phyloP scores from a whole-genome alignment of 2,797 vertebrate species.

The Enteromius anoplus region DNA sequence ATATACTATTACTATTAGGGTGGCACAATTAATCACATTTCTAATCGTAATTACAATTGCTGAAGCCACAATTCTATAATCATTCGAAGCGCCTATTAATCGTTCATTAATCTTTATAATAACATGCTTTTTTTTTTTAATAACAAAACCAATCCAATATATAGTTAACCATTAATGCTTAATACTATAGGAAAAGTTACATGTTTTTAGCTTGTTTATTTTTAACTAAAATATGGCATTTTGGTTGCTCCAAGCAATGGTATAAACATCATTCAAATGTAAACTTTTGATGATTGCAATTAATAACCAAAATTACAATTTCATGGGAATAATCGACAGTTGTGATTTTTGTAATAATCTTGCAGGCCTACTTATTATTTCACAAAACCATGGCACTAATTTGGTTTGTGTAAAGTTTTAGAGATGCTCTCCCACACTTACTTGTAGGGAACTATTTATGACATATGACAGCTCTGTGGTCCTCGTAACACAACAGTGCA shows the following conservation, averaged over 20 bases:
- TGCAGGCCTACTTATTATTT: background rate
- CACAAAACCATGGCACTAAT: background rate
- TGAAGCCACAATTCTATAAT: too few relatives aligned
- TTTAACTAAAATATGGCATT: background rate
- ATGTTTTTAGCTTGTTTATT: background rate
- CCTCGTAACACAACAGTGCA: background rate
- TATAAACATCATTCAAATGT: background rate
- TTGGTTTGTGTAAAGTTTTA: background rate
- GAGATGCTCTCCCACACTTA: background rate
- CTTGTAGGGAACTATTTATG: background rate
- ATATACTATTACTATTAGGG: background rate
- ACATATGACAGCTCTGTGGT: background rate
- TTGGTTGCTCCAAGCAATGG: background rate
- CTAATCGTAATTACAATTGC: too few relatives aligned
- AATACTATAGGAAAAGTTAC: background rate
- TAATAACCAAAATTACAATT: background rate
- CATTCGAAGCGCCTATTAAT: too few relatives aligned
- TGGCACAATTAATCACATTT: too few relatives aligned
- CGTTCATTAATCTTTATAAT: background rate
- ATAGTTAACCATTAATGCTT: background rate
- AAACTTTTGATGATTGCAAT: background rate
- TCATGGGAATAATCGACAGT: background rate
- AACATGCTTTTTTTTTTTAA: background rate
- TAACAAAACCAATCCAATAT: background rate
- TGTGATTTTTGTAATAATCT: background rate